phyloP scores from a whole-genome alignment of 2,888 invertebrate genomes.

The Metacarcinus magister region DNA sequence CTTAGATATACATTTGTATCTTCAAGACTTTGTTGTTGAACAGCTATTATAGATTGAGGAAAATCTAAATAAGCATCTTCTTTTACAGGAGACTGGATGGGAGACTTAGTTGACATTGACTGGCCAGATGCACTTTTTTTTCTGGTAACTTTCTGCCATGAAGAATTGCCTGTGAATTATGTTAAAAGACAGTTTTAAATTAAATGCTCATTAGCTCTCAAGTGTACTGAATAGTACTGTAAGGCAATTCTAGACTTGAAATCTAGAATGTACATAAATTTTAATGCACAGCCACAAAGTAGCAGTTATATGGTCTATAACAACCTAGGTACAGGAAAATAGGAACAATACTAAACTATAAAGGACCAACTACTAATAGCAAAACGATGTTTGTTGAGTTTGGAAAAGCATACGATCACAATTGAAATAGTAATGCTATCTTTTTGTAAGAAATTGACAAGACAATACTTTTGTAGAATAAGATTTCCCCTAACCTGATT shows the following conservation, averaged over 20 bases:
- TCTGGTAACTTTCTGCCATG: constrained; percentile 70
- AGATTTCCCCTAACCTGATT: not conserved
- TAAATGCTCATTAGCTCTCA: not conserved
- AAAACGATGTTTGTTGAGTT: not conserved
- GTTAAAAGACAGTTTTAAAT: not conserved
- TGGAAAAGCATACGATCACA: not conserved
- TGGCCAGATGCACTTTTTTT: constrained; percentile 65
- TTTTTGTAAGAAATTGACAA: not conserved
- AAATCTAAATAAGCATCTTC: constrained; percentile 48
- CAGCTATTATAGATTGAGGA: not conserved
- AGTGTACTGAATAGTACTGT: not conserved
- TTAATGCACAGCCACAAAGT: no score
- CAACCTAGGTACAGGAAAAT: no score
- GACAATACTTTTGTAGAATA: not conserved
- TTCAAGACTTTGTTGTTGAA: not conserved
- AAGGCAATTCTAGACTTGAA: not conserved
- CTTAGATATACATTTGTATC: not conserved
- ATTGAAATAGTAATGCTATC: not conserved
- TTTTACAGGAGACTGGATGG: constrained; percentile 51
- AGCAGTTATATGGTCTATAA: no score
- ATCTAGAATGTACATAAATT: no score
- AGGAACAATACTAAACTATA: not conserved
- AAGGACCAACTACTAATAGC: not conserved
- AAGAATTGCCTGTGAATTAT: constrained; percentile 51
- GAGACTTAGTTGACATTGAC: not conserved